phyloP scores from a whole-genome alignment of 2,113 vertebrate species.

The Theristicus caerulescens region DNA sequence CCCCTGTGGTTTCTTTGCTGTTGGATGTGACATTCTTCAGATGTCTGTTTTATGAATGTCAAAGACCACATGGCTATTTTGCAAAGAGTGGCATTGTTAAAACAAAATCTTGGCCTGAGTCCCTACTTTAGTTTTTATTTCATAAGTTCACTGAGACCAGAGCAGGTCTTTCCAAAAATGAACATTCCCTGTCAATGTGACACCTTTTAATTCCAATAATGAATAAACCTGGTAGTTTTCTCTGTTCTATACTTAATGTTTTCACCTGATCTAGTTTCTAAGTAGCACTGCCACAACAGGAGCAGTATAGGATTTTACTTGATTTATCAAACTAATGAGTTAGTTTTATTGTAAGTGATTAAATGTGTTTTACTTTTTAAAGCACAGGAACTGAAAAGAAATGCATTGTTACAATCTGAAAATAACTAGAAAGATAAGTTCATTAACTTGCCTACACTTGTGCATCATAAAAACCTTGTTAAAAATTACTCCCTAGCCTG shows the following conservation, averaged over 20 bases:
- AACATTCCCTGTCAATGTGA: slow-evolving; percentile 56
- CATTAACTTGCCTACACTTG: slow-evolving; percentile 99
- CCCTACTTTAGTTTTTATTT: slow-evolving; percentile 61
- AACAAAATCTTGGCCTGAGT: slow-evolving; percentile 49
- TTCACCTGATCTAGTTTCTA: slow-evolving; percentile 71
- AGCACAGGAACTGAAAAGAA: slow-evolving; percentile 88
- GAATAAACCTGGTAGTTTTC: slow-evolving; percentile 55
- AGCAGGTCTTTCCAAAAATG: slow-evolving; percentile 62
- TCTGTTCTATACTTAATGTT: slow-evolving; percentile 51
- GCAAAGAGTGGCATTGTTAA: slow-evolving; percentile 56
- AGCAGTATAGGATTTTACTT: slow-evolving; percentile 71
- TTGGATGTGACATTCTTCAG: slow-evolving; percentile 63
- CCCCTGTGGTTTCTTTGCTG: slow-evolving; percentile 58
- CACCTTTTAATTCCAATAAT: slow-evolving; percentile 72
- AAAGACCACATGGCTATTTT: slow-evolving; percentile 62
- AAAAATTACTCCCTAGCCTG: slow-evolving; percentile 99
- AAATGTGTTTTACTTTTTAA: slow-evolving; percentile 87
- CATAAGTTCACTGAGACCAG: slow-evolving; percentile 17
- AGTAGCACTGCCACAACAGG: slow-evolving; percentile 54
- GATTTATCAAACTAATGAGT: slow-evolving; percentile 85
- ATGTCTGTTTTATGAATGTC: slow-evolving; percentile 75
- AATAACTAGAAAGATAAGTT: slow-evolving; percentile 99
- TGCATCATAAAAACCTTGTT: slow-evolving; percentile 99
- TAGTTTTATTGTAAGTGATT: slow-evolving; percentile 85
- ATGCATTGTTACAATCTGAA: slow-evolving; percentile 90